Base-by-base conservation (phyloP, 2,888 invertebrate species). In the Dermolepida albohirtum region DNA sequence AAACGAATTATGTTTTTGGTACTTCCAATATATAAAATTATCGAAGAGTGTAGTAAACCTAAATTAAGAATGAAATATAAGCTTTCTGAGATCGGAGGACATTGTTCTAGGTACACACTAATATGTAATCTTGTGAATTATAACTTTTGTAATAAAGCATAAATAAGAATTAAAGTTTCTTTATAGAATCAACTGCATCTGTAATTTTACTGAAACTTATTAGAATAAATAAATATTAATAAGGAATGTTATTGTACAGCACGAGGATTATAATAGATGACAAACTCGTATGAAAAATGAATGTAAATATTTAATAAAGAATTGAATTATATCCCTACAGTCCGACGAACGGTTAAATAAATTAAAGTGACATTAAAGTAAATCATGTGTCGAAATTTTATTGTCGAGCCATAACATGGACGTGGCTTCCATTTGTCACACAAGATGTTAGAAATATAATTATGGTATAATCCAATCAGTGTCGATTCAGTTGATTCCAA, bases 381-480 rank as follows among this genome's bases (percentile, higher is more conserved):
- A 64, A 64, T 64, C 64, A 64, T 52, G 49, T 52, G 43, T 64
- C 64, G 51, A 52, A 64, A 64, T 64, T 22, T 52, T 52, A 64
- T 64, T 64, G 64, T 64, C 22, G 27, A 40, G 43, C 12, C 43
- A 29, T n/a, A 43, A 52, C 41, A 17, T n/a, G 43, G 43, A 64
- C 34, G 12, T 40, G 52, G 52, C 40, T 64, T 52, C 64, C 64
- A 64, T 64, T 64, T 64, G 64, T 64, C 52, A 64, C 52, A 64
- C 41, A 10, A 50, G 43, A 64, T 22, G 64, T 52, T 51, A 52
- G 51, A 49, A 64, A 52, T 64, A 52, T 64, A 64, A 64, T 64
- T 64, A 52, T 64, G 41, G 64, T 43, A 39, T 50, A 64, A 64
- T 64, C 64, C 52, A 64, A 64, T 64, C 64, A 64, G 64, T 51